phyloP scores from a whole-genome alignment of 2,888 invertebrate genomes.

The Atethmia centrago region DNA sequence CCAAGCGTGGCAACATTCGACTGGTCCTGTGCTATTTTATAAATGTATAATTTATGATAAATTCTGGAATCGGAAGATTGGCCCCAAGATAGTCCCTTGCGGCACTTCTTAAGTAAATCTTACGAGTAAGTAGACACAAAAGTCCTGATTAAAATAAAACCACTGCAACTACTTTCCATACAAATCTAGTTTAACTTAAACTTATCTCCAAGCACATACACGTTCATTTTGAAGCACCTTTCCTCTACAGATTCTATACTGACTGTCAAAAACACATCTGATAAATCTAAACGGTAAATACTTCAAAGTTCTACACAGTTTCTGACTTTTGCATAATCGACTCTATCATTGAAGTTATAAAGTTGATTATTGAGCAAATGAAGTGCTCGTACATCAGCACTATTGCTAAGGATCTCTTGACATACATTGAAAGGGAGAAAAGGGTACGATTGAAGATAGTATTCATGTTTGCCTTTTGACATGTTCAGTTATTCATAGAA shows the following conservation, averaged over 20 bases:
- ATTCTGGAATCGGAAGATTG: neutral
- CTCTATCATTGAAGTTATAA: neutral
- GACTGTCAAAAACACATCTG: conserved; percentile 62
- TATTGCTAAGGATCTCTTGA: conserved; percentile 70
- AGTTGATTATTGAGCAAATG: conserved; percentile 20
- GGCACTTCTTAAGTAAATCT: conserved; percentile 1
- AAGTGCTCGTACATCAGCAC: conserved; percentile 55
- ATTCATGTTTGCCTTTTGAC: conserved; percentile 77
- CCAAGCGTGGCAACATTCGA: neutral
- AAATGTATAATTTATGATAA: neutral
- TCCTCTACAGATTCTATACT: conserved; percentile 35
- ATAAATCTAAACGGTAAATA: conserved; percentile 67
- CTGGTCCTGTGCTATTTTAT: neutral
- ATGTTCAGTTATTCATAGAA: conserved; percentile 86
- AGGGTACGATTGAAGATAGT: conserved; percentile 80
- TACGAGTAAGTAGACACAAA: neutral
- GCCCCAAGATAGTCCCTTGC: neutral
- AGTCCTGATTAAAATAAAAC: neutral
- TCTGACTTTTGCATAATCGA: conserved; percentile 5
- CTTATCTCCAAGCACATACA: conserved; percentile 24
- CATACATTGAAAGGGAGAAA: conserved; percentile 69
- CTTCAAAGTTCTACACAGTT: conserved; percentile 37
- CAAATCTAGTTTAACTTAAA: conserved; percentile 3
- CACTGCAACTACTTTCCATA: neutral
- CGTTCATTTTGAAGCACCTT: conserved; percentile 41